A percentile compares a stretch with the other conserved stretches of the same genome.
Evolutionary conservation across 2,113 vertebrate species (phyloP).

Genomic region (Dipodomys ordii): DNA sequence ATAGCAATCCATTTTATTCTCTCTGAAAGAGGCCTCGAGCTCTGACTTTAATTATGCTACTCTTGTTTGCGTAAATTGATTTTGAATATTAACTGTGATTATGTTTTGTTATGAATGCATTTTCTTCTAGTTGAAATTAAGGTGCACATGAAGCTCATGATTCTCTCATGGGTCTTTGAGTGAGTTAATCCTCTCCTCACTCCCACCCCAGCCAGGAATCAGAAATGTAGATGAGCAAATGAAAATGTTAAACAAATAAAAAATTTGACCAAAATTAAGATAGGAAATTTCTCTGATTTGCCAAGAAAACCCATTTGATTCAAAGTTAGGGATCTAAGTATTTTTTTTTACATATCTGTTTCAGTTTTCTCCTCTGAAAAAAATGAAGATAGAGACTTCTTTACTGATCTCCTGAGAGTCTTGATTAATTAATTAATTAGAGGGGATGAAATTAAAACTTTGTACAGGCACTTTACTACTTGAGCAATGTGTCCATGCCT

Average conservation of each 20-base stretch:
- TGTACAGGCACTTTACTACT: no score
- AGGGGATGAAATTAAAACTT: no score
- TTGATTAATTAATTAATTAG: no score
- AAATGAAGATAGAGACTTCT: neutral
- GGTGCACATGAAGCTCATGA: neutral
- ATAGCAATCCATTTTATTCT: slow-evolving; percentile 64
- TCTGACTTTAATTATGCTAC: slow-evolving; percentile 70
- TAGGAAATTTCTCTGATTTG: slow-evolving; percentile 9
- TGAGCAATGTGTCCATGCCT: no score
- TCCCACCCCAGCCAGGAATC: neutral
- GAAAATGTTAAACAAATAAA: neutral
- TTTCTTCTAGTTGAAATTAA: slow-evolving; percentile 59
- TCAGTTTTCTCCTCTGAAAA: slow-evolving; percentile 6
- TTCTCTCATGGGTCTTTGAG: slow-evolving; percentile 32
- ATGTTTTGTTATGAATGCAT: slow-evolving; percentile 48
- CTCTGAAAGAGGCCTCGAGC: slow-evolving; percentile 63
- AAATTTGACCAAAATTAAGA: neutral
- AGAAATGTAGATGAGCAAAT: slow-evolving; percentile 34
- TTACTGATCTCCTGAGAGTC: neutral
- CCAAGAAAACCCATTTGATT: slow-evolving; percentile 7
- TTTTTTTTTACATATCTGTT: neutral
- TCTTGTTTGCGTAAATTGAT: slow-evolving; percentile 69
- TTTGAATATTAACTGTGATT: slow-evolving; percentile 59
- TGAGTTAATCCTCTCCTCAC: neutral
- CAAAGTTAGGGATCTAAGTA: neutral